These are phyloP conservation scores for Adineta ricciae DNA, from an alignment of 2,888 invertebrate genomes.

Conservation along the genomic window DNA sequence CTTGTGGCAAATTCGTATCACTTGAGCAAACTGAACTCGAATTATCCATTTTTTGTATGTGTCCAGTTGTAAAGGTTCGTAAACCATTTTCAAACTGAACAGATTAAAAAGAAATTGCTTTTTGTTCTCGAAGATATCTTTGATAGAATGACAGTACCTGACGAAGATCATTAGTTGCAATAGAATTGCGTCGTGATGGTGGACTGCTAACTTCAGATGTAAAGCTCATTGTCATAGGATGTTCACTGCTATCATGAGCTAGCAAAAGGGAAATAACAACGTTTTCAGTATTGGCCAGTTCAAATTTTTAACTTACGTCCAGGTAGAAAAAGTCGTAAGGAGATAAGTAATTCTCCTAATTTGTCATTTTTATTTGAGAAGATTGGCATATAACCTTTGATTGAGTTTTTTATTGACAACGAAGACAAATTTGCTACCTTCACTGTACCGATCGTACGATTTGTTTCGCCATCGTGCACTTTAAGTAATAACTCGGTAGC, in stretches of 20 bases:
- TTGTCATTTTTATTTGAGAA: neutral
- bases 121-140: neutral
- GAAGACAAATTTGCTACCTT: neutral
- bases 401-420: neutral
- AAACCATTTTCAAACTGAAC: neutral
- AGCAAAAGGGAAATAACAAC: neutral
- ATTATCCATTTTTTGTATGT: neutral
- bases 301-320: neutral
- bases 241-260: conserved; percentile 3
- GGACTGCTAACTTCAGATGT: neutral
- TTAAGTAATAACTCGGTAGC: neutral
- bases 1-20: neutral
- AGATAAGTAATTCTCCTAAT: conserved; percentile 4
- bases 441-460: neutral
- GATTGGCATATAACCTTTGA: neutral
- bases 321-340: neutral
- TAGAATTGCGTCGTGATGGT: neutral
- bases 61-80: neutral
- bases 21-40: neutral
- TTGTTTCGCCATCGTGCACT: neutral
- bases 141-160: neutral
- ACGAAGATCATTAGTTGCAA: neutral
- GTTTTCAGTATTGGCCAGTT: too few species aligned
- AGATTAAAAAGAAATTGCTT: neutral
- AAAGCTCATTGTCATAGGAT: neutral